phyloP scores from a whole-genome alignment of 2,888 invertebrate genomes.

The Scelioninae gen. 1 region DNA sequence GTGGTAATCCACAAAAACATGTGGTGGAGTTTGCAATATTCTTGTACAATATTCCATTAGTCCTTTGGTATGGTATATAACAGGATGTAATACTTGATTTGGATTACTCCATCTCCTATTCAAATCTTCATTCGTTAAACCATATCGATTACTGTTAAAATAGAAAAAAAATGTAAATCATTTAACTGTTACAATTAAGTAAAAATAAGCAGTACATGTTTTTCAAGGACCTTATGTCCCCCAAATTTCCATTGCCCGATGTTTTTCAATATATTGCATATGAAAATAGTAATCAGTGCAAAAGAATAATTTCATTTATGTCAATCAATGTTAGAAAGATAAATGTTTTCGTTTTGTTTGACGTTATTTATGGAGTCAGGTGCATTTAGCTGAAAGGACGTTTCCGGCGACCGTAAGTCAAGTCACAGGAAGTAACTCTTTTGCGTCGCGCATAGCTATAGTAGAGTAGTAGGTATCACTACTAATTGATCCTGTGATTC shows the following conservation, averaged over 20 bases:
- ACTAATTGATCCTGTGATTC: slow-evolving; percentile 47
- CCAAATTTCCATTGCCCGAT: no score
- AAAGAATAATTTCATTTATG: no score
- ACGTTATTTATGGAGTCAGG: slow-evolving; percentile 81
- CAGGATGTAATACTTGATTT: slow-evolving; percentile 90
- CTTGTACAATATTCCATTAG: slow-evolving; percentile 87
- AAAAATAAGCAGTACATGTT: no score
- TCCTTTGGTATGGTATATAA: slow-evolving; percentile 93
- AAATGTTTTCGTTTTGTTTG: slow-evolving; percentile 54
- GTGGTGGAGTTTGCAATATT: slow-evolving; percentile 87
- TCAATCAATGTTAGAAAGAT: slow-evolving; percentile 9
- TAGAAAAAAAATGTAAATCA: no score
- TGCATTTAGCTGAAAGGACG: slow-evolving; percentile 79
- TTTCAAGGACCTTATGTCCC: no score
- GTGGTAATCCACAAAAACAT: slow-evolving; percentile 91
- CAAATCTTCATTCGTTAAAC: slow-evolving; percentile 92
- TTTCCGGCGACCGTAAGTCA: slow-evolving; percentile 82
- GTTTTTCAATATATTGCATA: no score
- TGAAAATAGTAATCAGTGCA: no score
- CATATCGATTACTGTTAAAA: slow-evolving; percentile 91
- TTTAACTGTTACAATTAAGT: no score
- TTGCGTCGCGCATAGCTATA: slow-evolving; percentile 81
- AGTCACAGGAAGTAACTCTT: slow-evolving; percentile 79
- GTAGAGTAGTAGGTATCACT: slow-evolving; percentile 72
- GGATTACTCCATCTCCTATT: slow-evolving; percentile 94